Conservation (phyloP, 1,140 invertebrate genomes). For the Drosophila sucinea region DNA sequence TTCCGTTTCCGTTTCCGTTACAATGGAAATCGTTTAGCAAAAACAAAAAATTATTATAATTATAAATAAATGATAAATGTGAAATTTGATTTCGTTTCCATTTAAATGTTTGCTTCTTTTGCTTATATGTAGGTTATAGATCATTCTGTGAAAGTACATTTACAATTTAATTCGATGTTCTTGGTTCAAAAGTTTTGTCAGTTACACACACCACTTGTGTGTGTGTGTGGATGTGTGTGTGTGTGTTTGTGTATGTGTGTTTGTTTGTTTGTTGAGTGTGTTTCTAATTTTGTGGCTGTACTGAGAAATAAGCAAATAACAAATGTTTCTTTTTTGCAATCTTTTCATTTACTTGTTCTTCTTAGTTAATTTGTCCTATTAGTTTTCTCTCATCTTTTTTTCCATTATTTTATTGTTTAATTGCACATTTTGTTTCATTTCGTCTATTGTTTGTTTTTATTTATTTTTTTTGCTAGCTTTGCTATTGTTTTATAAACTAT, state of each 20-base stretch:
- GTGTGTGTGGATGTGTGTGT: slow-evolving; percentile 30
- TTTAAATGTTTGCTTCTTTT: not conserved
- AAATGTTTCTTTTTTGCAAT: slow-evolving; percentile 11
- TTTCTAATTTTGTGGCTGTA: not conserved
- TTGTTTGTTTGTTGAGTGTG: slow-evolving; percentile 12
- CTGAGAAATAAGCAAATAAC: slow-evolving; percentile 37
- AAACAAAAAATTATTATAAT: slow-evolving; percentile 1
- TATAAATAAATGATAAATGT: slow-evolving; percentile 5
- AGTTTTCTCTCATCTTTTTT: slow-evolving; percentile 23
- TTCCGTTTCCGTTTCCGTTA: slow-evolving; percentile 4
- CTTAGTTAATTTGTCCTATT: slow-evolving; percentile 26
- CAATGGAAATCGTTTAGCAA: slow-evolving; percentile 18
- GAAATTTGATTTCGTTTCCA: slow-evolving; percentile 26
- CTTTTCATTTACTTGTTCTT: not conserved
- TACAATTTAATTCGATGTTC: slow-evolving; percentile 82
- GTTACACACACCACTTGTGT: slow-evolving; percentile 18
- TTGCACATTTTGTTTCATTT: slow-evolving; percentile 59
- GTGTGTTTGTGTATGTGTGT: slow-evolving; percentile 22
- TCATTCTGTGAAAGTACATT: slow-evolving; percentile 61
- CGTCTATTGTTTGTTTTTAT: slow-evolving; percentile 18
- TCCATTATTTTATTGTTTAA: slow-evolving; percentile 51
- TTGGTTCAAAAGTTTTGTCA: slow-evolving; percentile 67
- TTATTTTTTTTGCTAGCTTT: slow-evolving; percentile 50
- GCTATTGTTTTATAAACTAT: slow-evolving; percentile 64
- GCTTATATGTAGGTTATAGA: slow-evolving; percentile 21